Conservation (phyloP, 2,888 invertebrate species). For the Rhagonycha lutea region DNA sequence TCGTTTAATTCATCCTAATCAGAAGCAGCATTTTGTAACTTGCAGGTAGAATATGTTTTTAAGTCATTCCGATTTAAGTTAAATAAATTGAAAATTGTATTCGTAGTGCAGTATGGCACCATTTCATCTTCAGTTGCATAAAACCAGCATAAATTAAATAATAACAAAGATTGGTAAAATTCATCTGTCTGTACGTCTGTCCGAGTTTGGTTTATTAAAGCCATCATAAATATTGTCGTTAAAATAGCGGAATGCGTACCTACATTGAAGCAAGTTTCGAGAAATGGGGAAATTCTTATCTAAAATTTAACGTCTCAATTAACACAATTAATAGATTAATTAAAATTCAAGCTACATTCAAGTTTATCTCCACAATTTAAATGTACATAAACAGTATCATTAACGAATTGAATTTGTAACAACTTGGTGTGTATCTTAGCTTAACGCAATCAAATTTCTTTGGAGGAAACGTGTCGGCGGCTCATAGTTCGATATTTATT, state of each 20-base stretch:
- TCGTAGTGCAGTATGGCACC: no score
- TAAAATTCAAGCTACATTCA: slow-evolving; percentile 5
- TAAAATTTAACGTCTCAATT: slow-evolving; percentile 1
- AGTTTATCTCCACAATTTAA: slow-evolving; percentile 1
- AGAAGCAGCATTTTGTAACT: no score
- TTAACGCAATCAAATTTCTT: not conserved
- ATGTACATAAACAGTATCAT: slow-evolving; percentile 3
- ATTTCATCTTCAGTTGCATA: no score
- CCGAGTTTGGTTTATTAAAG: no score
- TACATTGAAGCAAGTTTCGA: not conserved
- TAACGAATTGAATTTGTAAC: not conserved
- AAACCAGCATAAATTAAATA: no score
- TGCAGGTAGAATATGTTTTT: no score
- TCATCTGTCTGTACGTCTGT: no score
- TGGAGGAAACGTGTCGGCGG: not conserved
- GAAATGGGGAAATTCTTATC: not conserved
- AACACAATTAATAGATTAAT: slow-evolving; percentile 5
- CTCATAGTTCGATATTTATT: not conserved
- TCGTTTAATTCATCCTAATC: no score
- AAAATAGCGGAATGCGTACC: not conserved
- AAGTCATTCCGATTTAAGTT: no score
- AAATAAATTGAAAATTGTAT: no score
- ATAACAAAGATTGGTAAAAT: no score
- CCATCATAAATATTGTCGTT: not conserved
- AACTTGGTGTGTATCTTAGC: not conserved